Conservation (phyloP, 2,113 vertebrate species). For the Willisornis vidua region DNA sequence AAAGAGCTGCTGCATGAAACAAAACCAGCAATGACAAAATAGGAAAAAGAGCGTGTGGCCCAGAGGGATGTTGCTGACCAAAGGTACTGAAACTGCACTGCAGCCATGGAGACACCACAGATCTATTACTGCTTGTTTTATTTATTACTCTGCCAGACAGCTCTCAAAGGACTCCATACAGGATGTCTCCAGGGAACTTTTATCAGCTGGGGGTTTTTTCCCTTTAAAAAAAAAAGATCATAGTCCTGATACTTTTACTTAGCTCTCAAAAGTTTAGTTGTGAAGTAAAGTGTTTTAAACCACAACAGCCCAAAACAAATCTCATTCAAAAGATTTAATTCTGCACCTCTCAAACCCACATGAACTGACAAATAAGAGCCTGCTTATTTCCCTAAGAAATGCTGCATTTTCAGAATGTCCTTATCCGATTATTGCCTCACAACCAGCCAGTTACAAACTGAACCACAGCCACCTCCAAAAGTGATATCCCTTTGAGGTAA, state of each 20-base stretch:
- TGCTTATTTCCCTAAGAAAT: background rate
- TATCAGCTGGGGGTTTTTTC: background rate
- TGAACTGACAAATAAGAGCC: background rate
- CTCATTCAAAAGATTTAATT: background rate
- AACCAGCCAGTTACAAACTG: background rate
- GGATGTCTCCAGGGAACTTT: constrained; percentile 3
- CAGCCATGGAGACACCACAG: constrained; percentile 37
- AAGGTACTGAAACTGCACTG: background rate
- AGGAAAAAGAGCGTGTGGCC: background rate
- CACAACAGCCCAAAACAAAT: constrained; percentile 4
- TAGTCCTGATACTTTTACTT: background rate
- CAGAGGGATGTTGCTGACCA: background rate
- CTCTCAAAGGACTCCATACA: background rate
- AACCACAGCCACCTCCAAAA: constrained; percentile 7
- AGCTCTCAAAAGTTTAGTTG: background rate
- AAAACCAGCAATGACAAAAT: background rate
- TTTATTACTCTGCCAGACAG: constrained; percentile 14
- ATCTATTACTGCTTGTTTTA: constrained; percentile 50
- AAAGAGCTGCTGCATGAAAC: background rate
- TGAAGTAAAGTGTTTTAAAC: background rate
- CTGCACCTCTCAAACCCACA: background rate
- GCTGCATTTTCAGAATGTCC: background rate
- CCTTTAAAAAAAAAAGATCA: background rate
- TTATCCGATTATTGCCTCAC: background rate
- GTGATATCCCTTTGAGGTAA: constrained; percentile 43